phyloP scores from a whole-genome alignment of 2,888 invertebrate genomes.

The Noctua janthina region DNA sequence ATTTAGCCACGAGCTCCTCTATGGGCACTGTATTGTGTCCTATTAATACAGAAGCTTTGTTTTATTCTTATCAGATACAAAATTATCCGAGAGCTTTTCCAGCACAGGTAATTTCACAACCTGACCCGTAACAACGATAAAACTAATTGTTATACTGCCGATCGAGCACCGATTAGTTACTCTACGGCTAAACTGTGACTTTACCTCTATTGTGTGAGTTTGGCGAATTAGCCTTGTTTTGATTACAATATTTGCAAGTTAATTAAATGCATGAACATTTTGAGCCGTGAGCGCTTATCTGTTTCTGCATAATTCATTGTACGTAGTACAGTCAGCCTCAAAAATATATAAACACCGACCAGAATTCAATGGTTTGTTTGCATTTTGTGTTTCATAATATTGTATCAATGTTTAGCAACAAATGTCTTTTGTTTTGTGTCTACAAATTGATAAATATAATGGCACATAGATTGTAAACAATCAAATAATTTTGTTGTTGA shows the following conservation, averaged over 20 bases:
- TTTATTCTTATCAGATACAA: neutral
- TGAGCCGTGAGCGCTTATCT: constrained; percentile 55
- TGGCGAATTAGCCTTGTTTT: constrained; percentile 39
- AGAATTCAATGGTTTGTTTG: neutral
- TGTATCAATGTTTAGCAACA: neutral
- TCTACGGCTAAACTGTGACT: constrained; percentile 34
- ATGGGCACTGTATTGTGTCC: neutral
- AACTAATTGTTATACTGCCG: constrained; percentile 26
- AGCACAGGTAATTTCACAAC: neutral
- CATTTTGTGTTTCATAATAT: neutral
- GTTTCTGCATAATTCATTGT: constrained; percentile 48
- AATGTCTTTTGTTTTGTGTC: neutral
- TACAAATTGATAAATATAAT: neutral
- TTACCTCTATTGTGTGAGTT: constrained; percentile 44
- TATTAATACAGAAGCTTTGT: neutral
- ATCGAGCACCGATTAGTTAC: constrained; percentile 34
- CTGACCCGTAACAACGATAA: constrained; percentile 16
- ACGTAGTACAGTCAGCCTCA: neutral
- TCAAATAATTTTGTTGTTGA: neutral
- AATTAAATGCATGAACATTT: constrained; percentile 59
- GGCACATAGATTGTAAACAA: neutral
- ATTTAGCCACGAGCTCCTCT: too few species aligned
- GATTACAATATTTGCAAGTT: constrained; percentile 63
- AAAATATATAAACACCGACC: neutral
- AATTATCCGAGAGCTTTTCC: constrained; percentile 2